These are phyloP conservation scores for Silurus glanis DNA, from an alignment of 2,113 vertebrate species.

Conservation along the genomic window DNA sequence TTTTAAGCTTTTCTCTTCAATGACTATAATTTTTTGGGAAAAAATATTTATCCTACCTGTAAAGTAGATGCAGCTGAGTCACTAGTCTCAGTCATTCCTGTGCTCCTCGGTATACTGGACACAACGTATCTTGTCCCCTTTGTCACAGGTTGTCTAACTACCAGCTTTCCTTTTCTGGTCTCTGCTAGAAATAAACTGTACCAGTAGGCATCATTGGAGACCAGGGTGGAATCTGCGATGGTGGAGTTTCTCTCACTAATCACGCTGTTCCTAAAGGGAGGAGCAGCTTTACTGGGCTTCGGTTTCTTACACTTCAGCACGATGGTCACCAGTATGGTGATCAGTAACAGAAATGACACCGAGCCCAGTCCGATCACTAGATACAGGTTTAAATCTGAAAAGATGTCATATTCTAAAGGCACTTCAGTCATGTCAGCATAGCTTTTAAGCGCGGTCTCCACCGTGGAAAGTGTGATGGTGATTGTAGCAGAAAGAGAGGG, in stretches of 20 bases:
- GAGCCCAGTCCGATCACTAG: slow-evolving; percentile 72
- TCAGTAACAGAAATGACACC: slow-evolving; percentile 75
- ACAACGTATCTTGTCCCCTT: slow-evolving; percentile 29
- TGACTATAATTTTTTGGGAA: neutral
- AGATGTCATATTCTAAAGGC: slow-evolving; percentile 59
- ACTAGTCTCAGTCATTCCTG: slow-evolving; percentile 41
- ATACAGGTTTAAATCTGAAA: slow-evolving; percentile 61
- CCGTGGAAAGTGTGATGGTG: slow-evolving; percentile 72
- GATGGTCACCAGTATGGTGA: slow-evolving; percentile 71
- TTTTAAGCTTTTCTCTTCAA: neutral
- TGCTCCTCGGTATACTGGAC: slow-evolving; percentile 27
- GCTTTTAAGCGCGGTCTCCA: slow-evolving; percentile 76
- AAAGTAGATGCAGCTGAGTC: slow-evolving; percentile 47
- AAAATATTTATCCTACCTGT: slow-evolving; percentile 2
- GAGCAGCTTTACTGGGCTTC: slow-evolving; percentile 48
- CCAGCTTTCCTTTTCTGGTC: slow-evolving; percentile 41
- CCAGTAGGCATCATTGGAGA: slow-evolving; percentile 47
- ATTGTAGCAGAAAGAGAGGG: slow-evolving; percentile 69
- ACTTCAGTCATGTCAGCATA: slow-evolving; percentile 58
- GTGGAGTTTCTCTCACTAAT: slow-evolving; percentile 39
- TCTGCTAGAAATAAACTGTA: slow-evolving; percentile 44
- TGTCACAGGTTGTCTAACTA: slow-evolving; percentile 36
- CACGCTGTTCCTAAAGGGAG: slow-evolving; percentile 44
- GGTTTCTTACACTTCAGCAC: slow-evolving; percentile 62
- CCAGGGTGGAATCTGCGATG: slow-evolving; percentile 39